Percentiles rank a stretch among this genome's conserved stretches.
Evolutionary conservation across 2,888 invertebrate species (phyloP).

Genomic region (Eilema caniola): DNA sequence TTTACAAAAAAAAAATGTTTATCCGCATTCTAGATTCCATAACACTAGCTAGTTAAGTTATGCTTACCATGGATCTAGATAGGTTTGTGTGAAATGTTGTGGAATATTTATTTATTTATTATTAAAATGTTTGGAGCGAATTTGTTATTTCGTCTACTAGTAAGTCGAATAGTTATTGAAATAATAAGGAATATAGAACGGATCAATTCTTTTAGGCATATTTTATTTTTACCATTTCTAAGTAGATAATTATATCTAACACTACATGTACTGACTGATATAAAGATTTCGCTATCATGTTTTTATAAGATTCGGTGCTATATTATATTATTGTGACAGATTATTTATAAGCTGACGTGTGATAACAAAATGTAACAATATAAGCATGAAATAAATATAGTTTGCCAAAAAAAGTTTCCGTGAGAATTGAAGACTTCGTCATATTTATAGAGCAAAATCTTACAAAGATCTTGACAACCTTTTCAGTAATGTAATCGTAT

Average conservation of each 20-base stretch:
- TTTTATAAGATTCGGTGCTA: conserved; percentile 21
- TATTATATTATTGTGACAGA: conserved; percentile 26
- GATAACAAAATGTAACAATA: conserved; percentile 24
- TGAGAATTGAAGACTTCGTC: neutral
- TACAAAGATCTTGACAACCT: neutral
- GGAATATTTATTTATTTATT: no score
- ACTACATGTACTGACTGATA: conserved; percentile 13
- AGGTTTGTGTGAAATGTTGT: no score
- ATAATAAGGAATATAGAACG: neutral
- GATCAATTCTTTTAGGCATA: conserved; percentile 7
- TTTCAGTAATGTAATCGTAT: conserved; percentile 29
- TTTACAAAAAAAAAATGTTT: no score
- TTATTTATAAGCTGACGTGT: conserved; percentile 29
- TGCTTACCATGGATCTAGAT: no score
- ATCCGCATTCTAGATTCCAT: no score
- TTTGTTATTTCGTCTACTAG: neutral
- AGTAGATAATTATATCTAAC: neutral
- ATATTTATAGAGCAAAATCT: neutral
- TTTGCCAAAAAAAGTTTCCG: neutral
- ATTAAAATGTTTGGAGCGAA: neutral
- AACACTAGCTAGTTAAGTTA: no score
- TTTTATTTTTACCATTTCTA: neutral
- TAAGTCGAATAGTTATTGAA: neutral
- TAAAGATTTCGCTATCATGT: conserved; percentile 29
- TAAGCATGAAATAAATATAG: conserved; percentile 4